Evolutionary conservation across 2,113 vertebrate species (phyloP).

Genomic region (Poicephalus meyeri): DNA sequence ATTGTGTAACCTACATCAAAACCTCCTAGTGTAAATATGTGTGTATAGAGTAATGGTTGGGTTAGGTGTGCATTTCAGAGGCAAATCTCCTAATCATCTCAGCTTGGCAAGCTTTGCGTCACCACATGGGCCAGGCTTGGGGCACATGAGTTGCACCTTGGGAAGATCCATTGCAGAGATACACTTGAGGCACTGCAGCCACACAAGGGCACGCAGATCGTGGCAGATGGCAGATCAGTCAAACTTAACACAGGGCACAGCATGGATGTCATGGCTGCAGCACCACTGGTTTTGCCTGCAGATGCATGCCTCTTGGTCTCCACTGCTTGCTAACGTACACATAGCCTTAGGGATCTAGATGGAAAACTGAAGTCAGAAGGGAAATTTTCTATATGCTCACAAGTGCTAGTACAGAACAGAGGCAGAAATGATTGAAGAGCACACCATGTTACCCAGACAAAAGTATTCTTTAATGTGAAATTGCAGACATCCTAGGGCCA

Average conservation of each 20-base stretch:
- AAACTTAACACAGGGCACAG: accelerated
- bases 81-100: accelerated
- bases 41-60: background rate
- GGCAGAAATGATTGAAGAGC: background rate
- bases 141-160: background rate
- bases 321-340: background rate
- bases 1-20: background rate
- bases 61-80: background rate
- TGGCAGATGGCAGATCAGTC: too few species aligned
- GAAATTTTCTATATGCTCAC: background rate
- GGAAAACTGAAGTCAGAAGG: background rate
- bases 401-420: background rate
- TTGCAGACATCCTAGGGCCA: background rate
- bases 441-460: background rate
- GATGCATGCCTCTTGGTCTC: background rate
- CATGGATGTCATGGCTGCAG: background rate
- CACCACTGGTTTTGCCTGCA: background rate
- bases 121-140: background rate
- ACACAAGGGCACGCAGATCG: background rate
- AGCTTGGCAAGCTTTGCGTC: background rate
- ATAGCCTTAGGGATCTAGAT: background rate
- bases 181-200: background rate
- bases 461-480: background rate
- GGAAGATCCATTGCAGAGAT: background rate
- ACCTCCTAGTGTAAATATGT: background rate